A percentile compares a stretch with the other conserved stretches of the same genome.
Conservation (phyloP, 2,797 vertebrate species). For the Micropoecilia bifurca region DNA sequence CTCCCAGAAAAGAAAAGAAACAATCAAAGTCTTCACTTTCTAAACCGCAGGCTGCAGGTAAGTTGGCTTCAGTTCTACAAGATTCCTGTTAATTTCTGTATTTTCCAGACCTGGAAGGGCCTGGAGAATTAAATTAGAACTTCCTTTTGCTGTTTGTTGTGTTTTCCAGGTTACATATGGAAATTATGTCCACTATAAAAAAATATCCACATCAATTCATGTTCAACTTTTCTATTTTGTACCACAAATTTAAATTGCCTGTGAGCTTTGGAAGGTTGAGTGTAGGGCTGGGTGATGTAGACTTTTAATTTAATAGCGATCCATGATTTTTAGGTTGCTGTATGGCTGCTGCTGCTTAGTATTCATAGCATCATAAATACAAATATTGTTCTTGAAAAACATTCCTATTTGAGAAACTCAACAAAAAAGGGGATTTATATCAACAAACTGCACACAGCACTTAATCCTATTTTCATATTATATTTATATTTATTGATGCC, state of each 20-base stretch:
- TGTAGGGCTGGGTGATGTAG: too few species aligned
- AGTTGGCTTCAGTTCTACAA: conserved; percentile 4
- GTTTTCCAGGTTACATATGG: neutral
- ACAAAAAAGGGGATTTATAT: too few species aligned
- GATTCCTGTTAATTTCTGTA: neutral
- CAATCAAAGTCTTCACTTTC: conserved; percentile 57
- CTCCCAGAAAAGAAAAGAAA: conserved; percentile 72
- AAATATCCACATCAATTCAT: neutral
- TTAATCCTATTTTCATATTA: too few species aligned
- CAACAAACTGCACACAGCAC: too few species aligned
- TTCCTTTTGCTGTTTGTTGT: neutral
- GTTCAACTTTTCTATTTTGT: neutral
- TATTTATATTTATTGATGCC: too few species aligned
- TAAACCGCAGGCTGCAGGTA: conserved; percentile 73
- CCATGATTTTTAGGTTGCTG: too few species aligned
- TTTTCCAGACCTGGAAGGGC: neutral
- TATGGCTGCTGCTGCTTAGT: too few species aligned
- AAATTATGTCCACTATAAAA: neutral
- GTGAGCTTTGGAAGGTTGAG: neutral
- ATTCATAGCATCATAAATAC: too few species aligned
- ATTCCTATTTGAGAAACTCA: too few species aligned
- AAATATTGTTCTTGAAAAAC: too few species aligned
- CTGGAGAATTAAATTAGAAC: too few species aligned
- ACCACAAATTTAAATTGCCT: neutral
- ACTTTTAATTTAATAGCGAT: too few species aligned